phyloP scores from a whole-genome alignment of 2,888 invertebrate species.

The Hyles lineata region DNA sequence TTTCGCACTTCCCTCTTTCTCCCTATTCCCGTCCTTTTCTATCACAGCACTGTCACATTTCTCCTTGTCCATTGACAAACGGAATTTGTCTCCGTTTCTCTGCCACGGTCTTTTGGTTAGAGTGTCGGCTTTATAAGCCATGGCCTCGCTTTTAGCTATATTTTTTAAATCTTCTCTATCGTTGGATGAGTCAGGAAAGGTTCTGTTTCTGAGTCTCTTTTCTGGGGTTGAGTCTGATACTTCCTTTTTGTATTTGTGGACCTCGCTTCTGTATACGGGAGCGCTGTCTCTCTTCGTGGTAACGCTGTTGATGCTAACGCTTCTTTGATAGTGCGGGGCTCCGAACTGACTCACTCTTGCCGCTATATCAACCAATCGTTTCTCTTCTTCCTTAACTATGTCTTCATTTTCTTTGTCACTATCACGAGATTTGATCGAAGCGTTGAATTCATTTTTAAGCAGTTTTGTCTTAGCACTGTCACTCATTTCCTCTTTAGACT shows the following conservation, averaged over 20 bases:
- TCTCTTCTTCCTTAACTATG: conserved; percentile 61
- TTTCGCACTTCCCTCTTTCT: conserved; percentile 63
- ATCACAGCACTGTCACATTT: conserved; percentile 75
- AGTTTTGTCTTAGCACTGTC: conserved; percentile 66
- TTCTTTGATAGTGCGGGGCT: conserved; percentile 74
- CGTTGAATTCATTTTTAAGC: conserved; percentile 79
- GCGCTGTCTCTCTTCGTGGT: conserved; percentile 75
- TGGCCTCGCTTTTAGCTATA: conserved; percentile 70
- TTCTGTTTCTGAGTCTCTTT: conserved; percentile 77
- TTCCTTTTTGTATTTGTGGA: conserved; percentile 80
- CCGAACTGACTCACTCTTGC: conserved; percentile 78
- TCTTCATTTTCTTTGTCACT: conserved; percentile 90
- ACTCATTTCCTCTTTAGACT: conserved; percentile 66
- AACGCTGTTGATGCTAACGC: conserved; percentile 76
- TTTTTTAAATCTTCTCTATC: conserved; percentile 78
- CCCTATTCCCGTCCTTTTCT: conserved; percentile 69
- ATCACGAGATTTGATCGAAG: conserved; percentile 86
- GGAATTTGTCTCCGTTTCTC: conserved; percentile 68
- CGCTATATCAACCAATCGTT: conserved; percentile 74
- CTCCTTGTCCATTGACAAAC: conserved; percentile 68
- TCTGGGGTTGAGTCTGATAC: conserved; percentile 82
- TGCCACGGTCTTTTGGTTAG: conserved; percentile 76
- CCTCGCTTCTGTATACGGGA: conserved; percentile 73
- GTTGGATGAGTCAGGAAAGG: conserved; percentile 80
- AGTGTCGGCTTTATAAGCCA: conserved; percentile 77